Percentiles rank a stretch among this genome's conserved stretches.
Evolutionary conservation across 35 echinoderm and acorn worm species (phyloP).

Genomic region (Anneissia japonica): DNA sequence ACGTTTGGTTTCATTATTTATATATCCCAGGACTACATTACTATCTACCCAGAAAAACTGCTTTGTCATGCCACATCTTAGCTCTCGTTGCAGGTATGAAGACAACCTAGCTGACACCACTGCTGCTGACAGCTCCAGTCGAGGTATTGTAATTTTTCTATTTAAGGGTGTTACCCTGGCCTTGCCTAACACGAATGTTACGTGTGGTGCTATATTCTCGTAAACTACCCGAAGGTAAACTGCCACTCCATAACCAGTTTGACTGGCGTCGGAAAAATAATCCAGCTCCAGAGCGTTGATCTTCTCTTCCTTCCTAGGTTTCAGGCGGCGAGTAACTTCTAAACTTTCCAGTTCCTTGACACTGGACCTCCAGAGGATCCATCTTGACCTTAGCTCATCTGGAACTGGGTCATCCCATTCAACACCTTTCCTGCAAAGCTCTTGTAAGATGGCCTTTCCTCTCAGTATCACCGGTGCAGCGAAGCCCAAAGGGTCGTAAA

Average conservation of each 20-base stretch:
- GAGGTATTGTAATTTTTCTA: slow-evolving; percentile 2
- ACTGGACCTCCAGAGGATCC: slow-evolving; percentile 12
- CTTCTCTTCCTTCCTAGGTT: not conserved
- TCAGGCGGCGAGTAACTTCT: slow-evolving; percentile 21
- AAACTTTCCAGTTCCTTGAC: slow-evolving; percentile 9
- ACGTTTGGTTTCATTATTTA: slow-evolving; percentile 36
- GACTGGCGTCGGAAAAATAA: slow-evolving; percentile 55
- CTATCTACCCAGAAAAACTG: slow-evolving; percentile 50
- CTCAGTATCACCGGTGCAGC: slow-evolving; percentile 15
- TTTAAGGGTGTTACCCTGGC: slow-evolving; percentile 19
- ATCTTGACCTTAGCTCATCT: not conserved
- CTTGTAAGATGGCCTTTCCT: slow-evolving; percentile 4
- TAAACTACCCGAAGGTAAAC: slow-evolving; percentile 21
- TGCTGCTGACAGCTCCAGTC: slow-evolving; percentile 27
- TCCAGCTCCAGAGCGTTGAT: slow-evolving; percentile 28
- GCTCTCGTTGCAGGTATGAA: slow-evolving; percentile 5
- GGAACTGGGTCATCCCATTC: slow-evolving; percentile 13
- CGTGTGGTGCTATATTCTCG: not conserved
- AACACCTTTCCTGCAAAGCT: not conserved
- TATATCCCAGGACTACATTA: slow-evolving; percentile 42
- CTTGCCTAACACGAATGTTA: slow-evolving; percentile 19
- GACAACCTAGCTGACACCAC: slow-evolving; percentile 28
- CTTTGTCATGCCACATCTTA: slow-evolving; percentile 15
- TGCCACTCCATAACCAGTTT: slow-evolving; percentile 38
- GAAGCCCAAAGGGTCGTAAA: slow-evolving; percentile 26